Evolutionary conservation across 2,113 vertebrate genomes (phyloP).

Genomic region (Cyphotilapia sp.): DNA sequence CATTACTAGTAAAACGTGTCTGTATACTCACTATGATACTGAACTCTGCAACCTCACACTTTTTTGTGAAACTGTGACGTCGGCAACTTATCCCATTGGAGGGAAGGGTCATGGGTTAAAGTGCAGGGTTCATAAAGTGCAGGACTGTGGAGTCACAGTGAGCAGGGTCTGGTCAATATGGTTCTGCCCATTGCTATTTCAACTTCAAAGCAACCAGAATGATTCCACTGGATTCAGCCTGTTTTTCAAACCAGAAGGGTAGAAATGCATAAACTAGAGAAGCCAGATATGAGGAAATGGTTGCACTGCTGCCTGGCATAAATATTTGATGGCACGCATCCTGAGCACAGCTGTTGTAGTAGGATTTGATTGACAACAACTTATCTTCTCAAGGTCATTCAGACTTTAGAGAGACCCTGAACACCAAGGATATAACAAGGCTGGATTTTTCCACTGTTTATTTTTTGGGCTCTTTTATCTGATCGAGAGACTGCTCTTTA

Average conservation of each 20-base stretch:
- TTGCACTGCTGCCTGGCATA: conserved; percentile 2
- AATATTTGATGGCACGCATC: background rate
- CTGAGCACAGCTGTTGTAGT: background rate
- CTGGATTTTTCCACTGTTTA: conserved; percentile 17
- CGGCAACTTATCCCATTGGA: background rate
- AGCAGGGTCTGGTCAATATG: conserved; percentile 22
- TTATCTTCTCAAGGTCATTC: background rate
- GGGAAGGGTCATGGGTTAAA: conserved; percentile 9
- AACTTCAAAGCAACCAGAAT: conserved; percentile 49
- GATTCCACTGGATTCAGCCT: conserved; percentile 56
- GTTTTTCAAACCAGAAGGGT: conserved; percentile 21
- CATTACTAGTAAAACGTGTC: background rate
- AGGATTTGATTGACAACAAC: background rate
- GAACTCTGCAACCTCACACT: background rate
- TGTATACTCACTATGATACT: background rate
- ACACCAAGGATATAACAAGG: background rate
- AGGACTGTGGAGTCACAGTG: conserved; percentile 38
- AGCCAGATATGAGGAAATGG: conserved; percentile 47
- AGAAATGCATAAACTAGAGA: conserved; percentile 1
- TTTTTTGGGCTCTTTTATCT: conserved; percentile 31
- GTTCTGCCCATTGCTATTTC: conserved; percentile 43
- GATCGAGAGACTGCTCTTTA: background rate
- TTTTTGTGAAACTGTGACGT: background rate
- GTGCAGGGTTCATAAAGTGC: conserved; percentile 3
- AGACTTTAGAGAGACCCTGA: background rate